Base-by-base conservation (phyloP, 2,797 vertebrate genomes). In the Fistularia tabacaria region DNA sequence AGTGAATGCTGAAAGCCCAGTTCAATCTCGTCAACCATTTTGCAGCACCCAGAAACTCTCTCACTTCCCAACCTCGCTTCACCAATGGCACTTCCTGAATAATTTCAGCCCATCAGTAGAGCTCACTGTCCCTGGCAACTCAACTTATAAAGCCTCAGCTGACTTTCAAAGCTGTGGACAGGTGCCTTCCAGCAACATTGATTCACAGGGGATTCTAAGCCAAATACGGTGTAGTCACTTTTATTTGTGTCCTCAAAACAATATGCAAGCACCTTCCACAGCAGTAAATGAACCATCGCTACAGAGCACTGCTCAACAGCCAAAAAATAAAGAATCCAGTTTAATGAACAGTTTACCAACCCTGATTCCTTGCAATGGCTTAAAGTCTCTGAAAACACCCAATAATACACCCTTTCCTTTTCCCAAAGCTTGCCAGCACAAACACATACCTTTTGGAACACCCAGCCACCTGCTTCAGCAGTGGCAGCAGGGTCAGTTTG, bases 21-120 rank as follows among this genome's bases (percentile, higher is more conserved):
- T n/a, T 1, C 61, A 38, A 43, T n/a, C 74, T 3, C 10, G 47
- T 42, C 62, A 43, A 14, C 46, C 56, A 1, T 62, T 68, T 42
- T 58, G 1, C 53, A 36, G 54, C 40, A 51, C 54, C 37, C 77
- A 85, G 65, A 84, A 70, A 57, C 82, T 83, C 2, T 73, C 67
- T n/a, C 80, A 83, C 57, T 73, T 48, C 37, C n/a, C 71, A 63
- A 69, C 71, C 0, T 39, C 63, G 0, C 53, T 64, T 1, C 79
- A 82, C 38, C 79, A 81, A 59, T 79, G 85, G 51, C 85, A 88
- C 71, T 73, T 88, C 7, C 70, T 62, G 8, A 75, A 85, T 45
- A 76, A 87, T 15, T 85, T 82, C 76, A 73, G 63, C 46, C 73
- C 76, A 0, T 70, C 81, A 0, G 52, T 80, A 11, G 75, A 85